A percentile compares a stretch with the other conserved stretches of the same genome.
Evolutionary conservation across 1,140 invertebrate genomes (phyloP).

Genomic region (Brachystomella parvula): DNA sequence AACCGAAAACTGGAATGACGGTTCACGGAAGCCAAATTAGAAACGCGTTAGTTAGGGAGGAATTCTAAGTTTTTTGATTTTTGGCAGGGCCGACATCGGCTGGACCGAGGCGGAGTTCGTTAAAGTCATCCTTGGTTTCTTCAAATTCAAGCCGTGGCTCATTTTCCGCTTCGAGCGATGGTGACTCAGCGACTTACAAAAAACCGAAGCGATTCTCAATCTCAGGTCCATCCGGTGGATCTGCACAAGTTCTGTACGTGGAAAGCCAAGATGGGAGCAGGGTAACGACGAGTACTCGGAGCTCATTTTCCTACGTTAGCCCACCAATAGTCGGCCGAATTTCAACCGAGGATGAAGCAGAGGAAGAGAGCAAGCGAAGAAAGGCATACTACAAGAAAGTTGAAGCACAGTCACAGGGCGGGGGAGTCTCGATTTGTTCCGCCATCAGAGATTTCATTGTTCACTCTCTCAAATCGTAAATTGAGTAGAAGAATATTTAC

Average conservation of each 20-base stretch:
- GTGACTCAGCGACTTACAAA: background rate
- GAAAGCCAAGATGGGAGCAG: background rate
- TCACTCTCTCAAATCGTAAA: slow-evolving; percentile 3
- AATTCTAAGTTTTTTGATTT: no score
- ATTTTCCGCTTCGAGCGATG: background rate
- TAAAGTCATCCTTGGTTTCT: background rate
- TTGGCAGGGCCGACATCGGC: no score
- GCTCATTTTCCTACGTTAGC: background rate
- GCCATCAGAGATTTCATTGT: background rate
- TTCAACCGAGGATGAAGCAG: background rate
- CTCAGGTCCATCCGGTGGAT: background rate
- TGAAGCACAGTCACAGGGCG: background rate
- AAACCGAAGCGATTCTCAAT: background rate
- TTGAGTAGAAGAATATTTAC: background rate
- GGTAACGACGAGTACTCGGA: background rate
- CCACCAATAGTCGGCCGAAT: background rate
- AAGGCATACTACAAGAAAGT: background rate
- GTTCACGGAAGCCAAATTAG: no score
- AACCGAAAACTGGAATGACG: no score
- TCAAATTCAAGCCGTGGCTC: background rate
- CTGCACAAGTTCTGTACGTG: background rate
- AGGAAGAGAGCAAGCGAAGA: background rate
- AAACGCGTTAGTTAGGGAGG: no score
- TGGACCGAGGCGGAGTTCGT: background rate
- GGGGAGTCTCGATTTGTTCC: background rate